These are phyloP conservation scores for Amblyjoppa fuscipennis DNA, from an alignment of 2,888 invertebrate genomes.

Conservation along the genomic window DNA sequence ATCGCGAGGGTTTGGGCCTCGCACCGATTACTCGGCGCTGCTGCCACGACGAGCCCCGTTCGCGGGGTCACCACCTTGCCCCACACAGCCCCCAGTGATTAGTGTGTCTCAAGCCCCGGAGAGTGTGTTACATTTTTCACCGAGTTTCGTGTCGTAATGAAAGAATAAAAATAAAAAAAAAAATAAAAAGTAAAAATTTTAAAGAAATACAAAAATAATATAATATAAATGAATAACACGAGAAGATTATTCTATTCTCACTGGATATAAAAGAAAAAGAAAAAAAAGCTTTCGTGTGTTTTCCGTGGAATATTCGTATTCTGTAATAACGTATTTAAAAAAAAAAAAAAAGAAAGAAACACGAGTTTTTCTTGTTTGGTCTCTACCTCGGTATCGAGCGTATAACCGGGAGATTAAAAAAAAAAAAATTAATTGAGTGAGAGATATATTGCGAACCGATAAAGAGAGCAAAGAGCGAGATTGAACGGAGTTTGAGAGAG, in stretches of 20 bases:
- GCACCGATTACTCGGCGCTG: conserved; percentile 73
- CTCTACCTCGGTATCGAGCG: background rate
- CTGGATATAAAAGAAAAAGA: background rate
- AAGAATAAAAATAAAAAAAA: conserved; percentile 22
- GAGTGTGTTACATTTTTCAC: conserved; percentile 36
- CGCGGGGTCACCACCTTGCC: conserved; percentile 75
- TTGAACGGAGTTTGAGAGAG: conserved; percentile 44
- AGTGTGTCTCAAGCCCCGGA: conserved; percentile 66
- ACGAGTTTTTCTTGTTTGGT: conserved; percentile 3
- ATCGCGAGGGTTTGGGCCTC: conserved; percentile 76
- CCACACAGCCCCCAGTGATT: conserved; percentile 73
- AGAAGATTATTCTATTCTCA: conserved; percentile 1
- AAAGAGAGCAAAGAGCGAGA: conserved; percentile 51
- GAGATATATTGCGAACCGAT: conserved; percentile 32
- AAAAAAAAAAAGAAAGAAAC: background rate
- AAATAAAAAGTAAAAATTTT: background rate
- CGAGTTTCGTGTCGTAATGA: conserved; percentile 31
- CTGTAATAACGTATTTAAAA: background rate
- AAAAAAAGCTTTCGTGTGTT: background rate
- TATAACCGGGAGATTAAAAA: background rate
- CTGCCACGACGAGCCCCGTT: conserved; percentile 75
- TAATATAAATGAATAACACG: background rate
- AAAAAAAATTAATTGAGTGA: conserved; percentile 7
- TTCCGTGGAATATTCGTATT: conserved; percentile 12
- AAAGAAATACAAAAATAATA: background rate